A percentile compares a stretch with the other conserved stretches of the same genome.
These are phyloP conservation scores for Paramormyrops hopkinsi DNA, from an alignment of 2,797 vertebrate species.

Conservation along the genomic window DNA sequence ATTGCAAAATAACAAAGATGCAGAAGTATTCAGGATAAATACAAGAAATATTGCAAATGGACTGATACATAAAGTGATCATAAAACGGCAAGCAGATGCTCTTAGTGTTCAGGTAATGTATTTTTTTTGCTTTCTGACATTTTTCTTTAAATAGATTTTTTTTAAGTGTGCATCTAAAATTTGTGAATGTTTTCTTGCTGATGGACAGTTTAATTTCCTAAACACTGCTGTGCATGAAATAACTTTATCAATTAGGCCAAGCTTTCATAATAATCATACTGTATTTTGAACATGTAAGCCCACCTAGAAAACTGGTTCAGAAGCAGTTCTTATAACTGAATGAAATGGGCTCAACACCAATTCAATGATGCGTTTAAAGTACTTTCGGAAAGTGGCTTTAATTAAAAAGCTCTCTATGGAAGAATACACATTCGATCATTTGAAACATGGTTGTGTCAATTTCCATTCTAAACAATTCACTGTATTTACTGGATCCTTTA, in stretches of 20 bases:
- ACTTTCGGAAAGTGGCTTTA: slow-evolving; percentile 36
- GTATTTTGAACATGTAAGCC: slow-evolving; percentile 33
- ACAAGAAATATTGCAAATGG: slow-evolving; percentile 73
- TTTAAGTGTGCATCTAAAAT: neutral
- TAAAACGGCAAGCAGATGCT: slow-evolving; percentile 67
- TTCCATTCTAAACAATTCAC: slow-evolving; percentile 8
- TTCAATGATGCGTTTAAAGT: slow-evolving; percentile 29
- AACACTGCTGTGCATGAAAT: slow-evolving; percentile 3
- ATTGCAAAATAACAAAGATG: slow-evolving; percentile 66
- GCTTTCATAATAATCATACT: slow-evolving; percentile 34
- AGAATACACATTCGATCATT: slow-evolving; percentile 29
- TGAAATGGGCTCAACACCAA: slow-evolving; percentile 20
- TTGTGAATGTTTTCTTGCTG: neutral
- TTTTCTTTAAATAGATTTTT: neutral
- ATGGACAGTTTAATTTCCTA: slow-evolving; percentile 20
- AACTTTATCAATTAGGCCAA: slow-evolving; percentile 35
- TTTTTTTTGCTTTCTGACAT: neutral
- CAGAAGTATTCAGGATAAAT: slow-evolving; percentile 66
- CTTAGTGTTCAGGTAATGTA: slow-evolving; percentile 46
- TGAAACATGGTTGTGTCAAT: slow-evolving; percentile 28
- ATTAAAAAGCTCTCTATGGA: slow-evolving; percentile 34
- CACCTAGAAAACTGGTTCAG: slow-evolving; percentile 28
- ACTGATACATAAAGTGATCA: slow-evolving; percentile 66
- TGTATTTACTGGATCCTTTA: slow-evolving; percentile 5
- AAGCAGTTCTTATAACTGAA: slow-evolving; percentile 27